phyloP scores from a whole-genome alignment of 2,797 vertebrate genomes.

The Chromobotia macracanthus region DNA sequence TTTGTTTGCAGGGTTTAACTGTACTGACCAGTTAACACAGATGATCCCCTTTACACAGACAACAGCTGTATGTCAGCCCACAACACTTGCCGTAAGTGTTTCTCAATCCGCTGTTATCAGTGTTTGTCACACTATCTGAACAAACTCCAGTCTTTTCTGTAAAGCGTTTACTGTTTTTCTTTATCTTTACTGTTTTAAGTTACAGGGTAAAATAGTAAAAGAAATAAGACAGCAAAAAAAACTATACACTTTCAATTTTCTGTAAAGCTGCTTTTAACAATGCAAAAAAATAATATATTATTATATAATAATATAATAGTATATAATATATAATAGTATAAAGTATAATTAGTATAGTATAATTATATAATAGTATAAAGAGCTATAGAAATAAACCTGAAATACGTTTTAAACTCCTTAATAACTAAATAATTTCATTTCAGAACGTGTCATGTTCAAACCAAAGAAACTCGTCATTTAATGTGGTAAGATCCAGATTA shows the following conservation, averaged over 20 bases:
- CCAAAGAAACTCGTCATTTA: constrained; percentile 67
- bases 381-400: background rate
- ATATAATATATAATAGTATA: too few relatives aligned
- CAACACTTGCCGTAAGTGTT: background rate
- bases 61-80: constrained; percentile 72
- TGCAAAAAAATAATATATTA: too few relatives aligned
- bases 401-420: background rate
- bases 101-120: too few relatives aligned
- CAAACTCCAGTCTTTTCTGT: too few relatives aligned
- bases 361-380: too few relatives aligned
- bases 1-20: constrained; percentile 67
- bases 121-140: background rate
- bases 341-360: too few relatives aligned
- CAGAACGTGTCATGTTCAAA: constrained; percentile 75
- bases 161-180: background rate
- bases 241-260: too few relatives aligned
- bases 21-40: constrained; percentile 63
- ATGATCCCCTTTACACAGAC: constrained; percentile 76
- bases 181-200: too few relatives aligned
- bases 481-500: constrained; percentile 70
- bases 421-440: constrained; percentile 25
- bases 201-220: too few relatives aligned
- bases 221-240: too few relatives aligned
- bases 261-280: too few relatives aligned
- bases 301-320: too few relatives aligned